Conservation (phyloP, 2,797 vertebrate genomes). For the Paramormyrops hopkinsi region DNA sequence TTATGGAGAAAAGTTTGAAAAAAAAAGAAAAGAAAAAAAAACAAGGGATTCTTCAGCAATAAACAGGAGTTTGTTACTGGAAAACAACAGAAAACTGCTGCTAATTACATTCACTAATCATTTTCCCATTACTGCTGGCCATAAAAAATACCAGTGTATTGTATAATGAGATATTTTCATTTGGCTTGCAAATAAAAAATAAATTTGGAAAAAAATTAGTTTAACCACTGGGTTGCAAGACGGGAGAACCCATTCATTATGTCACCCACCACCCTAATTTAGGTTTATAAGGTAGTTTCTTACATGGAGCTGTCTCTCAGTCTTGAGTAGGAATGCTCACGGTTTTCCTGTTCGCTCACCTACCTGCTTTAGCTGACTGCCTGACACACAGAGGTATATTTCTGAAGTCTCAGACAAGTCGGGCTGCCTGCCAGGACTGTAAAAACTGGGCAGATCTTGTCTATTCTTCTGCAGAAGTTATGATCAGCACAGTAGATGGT, state of each 20-base stretch:
- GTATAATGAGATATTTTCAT: neutral
- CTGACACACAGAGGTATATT: neutral
- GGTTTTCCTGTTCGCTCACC: neutral
- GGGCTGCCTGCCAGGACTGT: neutral
- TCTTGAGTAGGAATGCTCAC: neutral
- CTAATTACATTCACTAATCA: neutral
- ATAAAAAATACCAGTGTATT: neutral
- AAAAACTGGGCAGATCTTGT: neutral
- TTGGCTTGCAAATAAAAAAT: neutral
- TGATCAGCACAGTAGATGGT: neutral
- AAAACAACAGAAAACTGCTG: neutral
- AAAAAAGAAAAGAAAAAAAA: neutral
- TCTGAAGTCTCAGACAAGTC: neutral
- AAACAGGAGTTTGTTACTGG: neutral
- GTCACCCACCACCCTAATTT: neutral
- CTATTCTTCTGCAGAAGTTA: neutral
- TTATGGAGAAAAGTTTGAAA: neutral
- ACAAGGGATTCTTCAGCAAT: neutral
- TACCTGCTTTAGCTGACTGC: neutral
- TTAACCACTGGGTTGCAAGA: neutral
- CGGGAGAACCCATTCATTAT: neutral
- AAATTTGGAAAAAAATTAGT: neutral
- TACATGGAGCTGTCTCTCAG: neutral
- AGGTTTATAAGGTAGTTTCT: neutral
- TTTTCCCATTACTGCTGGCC: neutral